phyloP scores from a whole-genome alignment of 1,140 invertebrate genomes.

The Zophobas atratus region DNA sequence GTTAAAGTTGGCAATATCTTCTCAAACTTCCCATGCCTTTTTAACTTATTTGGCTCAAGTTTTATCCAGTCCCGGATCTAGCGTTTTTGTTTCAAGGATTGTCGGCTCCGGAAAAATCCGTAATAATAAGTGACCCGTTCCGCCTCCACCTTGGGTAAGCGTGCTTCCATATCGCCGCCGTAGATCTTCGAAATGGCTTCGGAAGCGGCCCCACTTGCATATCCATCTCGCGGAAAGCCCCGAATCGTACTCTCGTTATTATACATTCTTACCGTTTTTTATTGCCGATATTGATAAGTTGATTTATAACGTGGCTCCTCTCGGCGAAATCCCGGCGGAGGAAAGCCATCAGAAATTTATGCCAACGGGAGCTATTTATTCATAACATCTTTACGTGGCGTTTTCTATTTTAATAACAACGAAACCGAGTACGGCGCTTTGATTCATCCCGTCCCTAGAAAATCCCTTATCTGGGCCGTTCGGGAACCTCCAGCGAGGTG shows the following conservation, averaged over 20 bases:
- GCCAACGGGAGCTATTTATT: constrained; percentile 14
- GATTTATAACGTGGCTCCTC: constrained; percentile 44
- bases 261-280: constrained; percentile 52
- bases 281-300: constrained; percentile 51
- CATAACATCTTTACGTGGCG: constrained; percentile 18
- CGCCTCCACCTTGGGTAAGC: constrained; percentile 39
- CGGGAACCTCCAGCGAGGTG: constrained; percentile 17
- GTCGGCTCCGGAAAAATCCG: constrained; percentile 38
- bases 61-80: constrained; percentile 22
- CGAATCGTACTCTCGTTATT: constrained; percentile 51
- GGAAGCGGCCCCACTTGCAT: constrained; percentile 51
- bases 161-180: constrained; percentile 43
- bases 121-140: constrained; percentile 40
- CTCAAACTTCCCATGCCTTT: not conserved
- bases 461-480: constrained; percentile 32
- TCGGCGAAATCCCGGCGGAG: constrained; percentile 2
- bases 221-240: constrained; percentile 49
- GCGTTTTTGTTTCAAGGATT: constrained; percentile 28
- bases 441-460: constrained; percentile 8
- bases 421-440: constrained; percentile 6
- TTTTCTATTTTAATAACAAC: constrained; percentile 30
- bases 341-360: constrained; percentile 5
- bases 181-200: constrained; percentile 51
- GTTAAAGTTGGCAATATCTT: not conserved
- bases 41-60: constrained; percentile 12